phyloP scores from a whole-genome alignment of 1,140 invertebrate species.

The Drosophila micromelanica region DNA sequence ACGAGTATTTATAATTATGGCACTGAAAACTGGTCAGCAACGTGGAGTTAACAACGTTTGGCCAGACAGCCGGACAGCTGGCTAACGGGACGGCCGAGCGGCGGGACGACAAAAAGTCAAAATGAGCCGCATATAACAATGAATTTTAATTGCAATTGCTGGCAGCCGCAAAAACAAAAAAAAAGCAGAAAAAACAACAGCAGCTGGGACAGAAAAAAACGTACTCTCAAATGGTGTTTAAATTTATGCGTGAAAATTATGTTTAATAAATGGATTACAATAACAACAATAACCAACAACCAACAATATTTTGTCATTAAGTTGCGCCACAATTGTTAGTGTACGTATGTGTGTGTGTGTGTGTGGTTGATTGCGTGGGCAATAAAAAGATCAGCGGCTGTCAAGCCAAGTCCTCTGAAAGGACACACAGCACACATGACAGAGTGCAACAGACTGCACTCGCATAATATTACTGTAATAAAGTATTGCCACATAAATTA shows the following conservation, averaged over 20 bases:
- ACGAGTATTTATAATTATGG: constrained; percentile 71
- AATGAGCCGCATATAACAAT: constrained; percentile 74
- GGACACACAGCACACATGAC: constrained; percentile 1
- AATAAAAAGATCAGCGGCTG: constrained; percentile 74
- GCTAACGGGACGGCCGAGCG: constrained; percentile 12
- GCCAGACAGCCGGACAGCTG: constrained; percentile 1
- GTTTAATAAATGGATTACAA: constrained; percentile 80
- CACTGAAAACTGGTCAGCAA: constrained; percentile 59
- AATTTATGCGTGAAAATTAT: constrained; percentile 75
- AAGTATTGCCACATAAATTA: constrained; percentile 50
- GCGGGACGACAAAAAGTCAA: constrained; percentile 59
- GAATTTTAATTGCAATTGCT: constrained; percentile 75
- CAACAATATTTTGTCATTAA: constrained; percentile 72
- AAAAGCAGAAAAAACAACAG: constrained; percentile 6
- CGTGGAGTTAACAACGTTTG: constrained; percentile 16
- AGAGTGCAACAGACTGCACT: constrained; percentile 19
- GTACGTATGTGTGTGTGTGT: constrained; percentile 18
- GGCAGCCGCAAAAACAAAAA: constrained; percentile 13
- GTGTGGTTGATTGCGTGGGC: constrained; percentile 34
- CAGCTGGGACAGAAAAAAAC: constrained; percentile 19
- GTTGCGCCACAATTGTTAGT: constrained; percentile 48
- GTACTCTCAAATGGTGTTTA: constrained; percentile 39
- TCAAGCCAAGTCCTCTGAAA: constrained; percentile 41
- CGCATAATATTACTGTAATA: constrained; percentile 45
- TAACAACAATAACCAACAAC: constrained; percentile 35